These are phyloP conservation scores for Acanthococcus lagerstroemiae DNA, from an alignment of 2,888 invertebrate species.

Conservation along the genomic window DNA sequence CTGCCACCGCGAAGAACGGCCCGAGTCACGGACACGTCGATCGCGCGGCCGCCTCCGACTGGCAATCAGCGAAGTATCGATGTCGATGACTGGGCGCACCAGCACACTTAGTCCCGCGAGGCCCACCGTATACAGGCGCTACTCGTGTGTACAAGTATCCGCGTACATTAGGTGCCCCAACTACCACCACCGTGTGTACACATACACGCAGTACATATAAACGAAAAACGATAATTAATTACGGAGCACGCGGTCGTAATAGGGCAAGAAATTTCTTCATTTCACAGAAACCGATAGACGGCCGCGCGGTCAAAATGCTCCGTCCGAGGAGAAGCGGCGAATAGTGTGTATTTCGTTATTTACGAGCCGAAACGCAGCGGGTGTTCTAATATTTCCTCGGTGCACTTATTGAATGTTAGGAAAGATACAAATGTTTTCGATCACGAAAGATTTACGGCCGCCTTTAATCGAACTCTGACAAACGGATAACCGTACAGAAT, in stretches of 20 bases:
- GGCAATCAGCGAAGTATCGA: too few relatives aligned
- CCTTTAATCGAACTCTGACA: slow-evolving; percentile 30
- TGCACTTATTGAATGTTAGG: slow-evolving; percentile 28
- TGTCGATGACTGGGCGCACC: too few relatives aligned
- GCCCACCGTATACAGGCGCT: too few relatives aligned
- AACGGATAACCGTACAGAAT: slow-evolving; percentile 24
- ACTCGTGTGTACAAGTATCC: too few relatives aligned
- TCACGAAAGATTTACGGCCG: slow-evolving; percentile 29
- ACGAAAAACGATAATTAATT: slow-evolving; percentile 11
- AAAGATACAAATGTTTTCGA: slow-evolving; percentile 31
- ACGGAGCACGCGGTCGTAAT: slow-evolving; percentile 19
- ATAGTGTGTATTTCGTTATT: slow-evolving; percentile 19
- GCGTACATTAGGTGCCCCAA: too few relatives aligned
- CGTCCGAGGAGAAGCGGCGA: slow-evolving; percentile 14
- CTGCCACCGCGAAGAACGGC: too few relatives aligned
- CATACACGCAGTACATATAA: too few relatives aligned
- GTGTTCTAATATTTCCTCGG: slow-evolving; percentile 23
- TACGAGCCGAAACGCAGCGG: slow-evolving; percentile 21
- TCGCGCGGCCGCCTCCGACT: too few relatives aligned
- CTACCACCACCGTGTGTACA: too few relatives aligned
- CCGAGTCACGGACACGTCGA: too few relatives aligned
- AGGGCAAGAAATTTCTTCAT: slow-evolving; percentile 27
- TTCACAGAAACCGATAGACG: slow-evolving; percentile 8
- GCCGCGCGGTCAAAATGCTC: too few relatives aligned
- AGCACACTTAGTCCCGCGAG: too few relatives aligned